Base-by-base conservation (phyloP, 2,797 vertebrate species). In the Phyllotis vaccarum region DNA sequence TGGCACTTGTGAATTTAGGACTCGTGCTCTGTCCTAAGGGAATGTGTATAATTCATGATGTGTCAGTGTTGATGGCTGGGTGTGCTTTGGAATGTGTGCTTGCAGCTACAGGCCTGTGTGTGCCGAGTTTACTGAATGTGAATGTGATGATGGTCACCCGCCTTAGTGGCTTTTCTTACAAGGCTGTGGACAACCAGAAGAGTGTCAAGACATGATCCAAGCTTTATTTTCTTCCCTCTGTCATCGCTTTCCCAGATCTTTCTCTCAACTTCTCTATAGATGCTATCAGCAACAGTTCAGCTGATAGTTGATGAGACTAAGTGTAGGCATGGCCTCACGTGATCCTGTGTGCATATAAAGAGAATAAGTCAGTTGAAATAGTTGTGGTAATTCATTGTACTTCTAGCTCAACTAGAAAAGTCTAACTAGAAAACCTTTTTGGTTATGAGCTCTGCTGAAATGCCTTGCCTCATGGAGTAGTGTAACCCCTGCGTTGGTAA, bases 161-260 rank as follows among this genome's bases (percentile, higher is more conserved):
- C 7, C 72, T 90, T 58, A 17, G 49, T 40, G 58, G n/a, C 46
- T 94, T 91, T 86, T 64, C 14, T 91, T 79, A 93, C 80, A 1
- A 2, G 62, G 56, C 75, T 16, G 34, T 58, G 64, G 88, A 78
- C 19, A 56, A 31, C 80, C 1, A 3, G 82, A 80, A 83, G 93
- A 88, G 54, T 66, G 46, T 92, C 81, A 79, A 19, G 72, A 85
- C 60, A 52, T 68, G 72, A 86, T 81, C 88, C 92, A 60, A 94
- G 87, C 82, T 92, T 94, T 70, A 46, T 88, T 96, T 92, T 94
- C 40, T 87, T 29, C 81, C 6, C 58, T 95, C 56, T 87, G 83
- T 64, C 52, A 0, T 52, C 72, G 72, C 91, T 80, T 88, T 83
- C 68, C 43, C 46, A 87, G 1, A 76, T 56, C 19, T 40, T n/a